Conservation (phyloP, 2,113 vertebrate species). For the Marmota monax region DNA sequence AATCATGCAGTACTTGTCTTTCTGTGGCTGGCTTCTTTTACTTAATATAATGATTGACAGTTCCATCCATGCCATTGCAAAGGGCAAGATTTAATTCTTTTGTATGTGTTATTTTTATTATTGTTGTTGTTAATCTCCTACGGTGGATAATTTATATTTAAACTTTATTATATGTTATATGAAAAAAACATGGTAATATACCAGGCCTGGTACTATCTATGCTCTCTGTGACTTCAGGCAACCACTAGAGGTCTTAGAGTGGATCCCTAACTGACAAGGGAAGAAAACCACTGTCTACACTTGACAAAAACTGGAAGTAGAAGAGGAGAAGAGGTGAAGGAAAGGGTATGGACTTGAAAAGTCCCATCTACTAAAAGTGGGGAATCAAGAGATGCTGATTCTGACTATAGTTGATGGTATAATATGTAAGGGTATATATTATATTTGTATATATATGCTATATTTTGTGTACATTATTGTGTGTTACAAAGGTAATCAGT, state of each 20-base stretch:
- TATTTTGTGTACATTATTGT: not conserved
- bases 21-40: not conserved
- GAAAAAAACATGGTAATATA: not conserved
- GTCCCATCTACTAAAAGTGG: not conserved
- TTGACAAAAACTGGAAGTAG: constrained; percentile 26
- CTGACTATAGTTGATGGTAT: not conserved
- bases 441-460: not conserved
- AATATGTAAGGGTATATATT: not conserved
- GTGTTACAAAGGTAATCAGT: constrained; percentile 6
- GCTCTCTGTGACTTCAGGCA: not conserved
- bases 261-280: not conserved
- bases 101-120: not conserved
- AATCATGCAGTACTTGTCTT: not conserved
- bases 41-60: not conserved
- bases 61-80: not conserved
- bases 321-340: not conserved
- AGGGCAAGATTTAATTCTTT: not conserved
- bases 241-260: not conserved
- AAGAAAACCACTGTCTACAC: not conserved
- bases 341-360: not conserved
- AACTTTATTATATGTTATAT: not conserved
- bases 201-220: not conserved
- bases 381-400: not conserved
- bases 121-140: not conserved
- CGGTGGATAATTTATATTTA: not conserved